Percentiles rank a stretch among this genome's conserved stretches.
Conservation (phyloP, 2,888 invertebrate species). For the Drosophila planitibia region DNA sequence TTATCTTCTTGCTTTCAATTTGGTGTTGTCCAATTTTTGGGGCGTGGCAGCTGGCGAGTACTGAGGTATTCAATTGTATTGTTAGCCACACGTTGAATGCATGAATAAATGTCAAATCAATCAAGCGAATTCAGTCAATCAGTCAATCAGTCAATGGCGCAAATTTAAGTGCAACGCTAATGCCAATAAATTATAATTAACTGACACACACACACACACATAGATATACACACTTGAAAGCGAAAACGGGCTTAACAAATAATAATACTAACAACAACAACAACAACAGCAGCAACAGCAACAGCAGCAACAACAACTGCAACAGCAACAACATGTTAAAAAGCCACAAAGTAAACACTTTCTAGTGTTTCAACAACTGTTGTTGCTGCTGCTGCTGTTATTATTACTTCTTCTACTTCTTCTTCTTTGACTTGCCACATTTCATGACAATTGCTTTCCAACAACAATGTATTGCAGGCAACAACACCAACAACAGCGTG, state of each 20-base stretch:
- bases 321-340: conserved; percentile 25
- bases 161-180: conserved; percentile 49
- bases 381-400: conserved; percentile 17
- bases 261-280: conserved; percentile 26
- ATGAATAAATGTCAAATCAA: conserved; percentile 42
- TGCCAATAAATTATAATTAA: conserved; percentile 74
- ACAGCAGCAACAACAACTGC: conserved; percentile 1
- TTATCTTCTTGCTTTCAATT: conserved; percentile 12
- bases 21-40: conserved; percentile 8
- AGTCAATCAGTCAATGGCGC: conserved; percentile 51
- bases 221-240: conserved; percentile 38
- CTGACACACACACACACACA: conserved; percentile 27
- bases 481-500: conserved; percentile 37
- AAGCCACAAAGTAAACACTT: conserved; percentile 64
- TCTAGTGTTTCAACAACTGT: conserved; percentile 51
- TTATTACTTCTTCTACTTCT: conserved; percentile 5
- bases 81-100: conserved; percentile 4
- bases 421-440: conserved; percentile 33
- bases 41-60: conserved; percentile 3
- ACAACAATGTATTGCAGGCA: conserved; percentile 51
- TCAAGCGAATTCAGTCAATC: conserved; percentile 52
- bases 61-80: conserved; percentile 7
- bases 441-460: conserved; percentile 47
- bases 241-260: conserved; percentile 57
- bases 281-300: neutral